Evolutionary conservation across 2,113 vertebrate genomes (phyloP), one percentile per base, ranked within the genome.

Genomic region (Genyomyrus donnyi): DNA sequence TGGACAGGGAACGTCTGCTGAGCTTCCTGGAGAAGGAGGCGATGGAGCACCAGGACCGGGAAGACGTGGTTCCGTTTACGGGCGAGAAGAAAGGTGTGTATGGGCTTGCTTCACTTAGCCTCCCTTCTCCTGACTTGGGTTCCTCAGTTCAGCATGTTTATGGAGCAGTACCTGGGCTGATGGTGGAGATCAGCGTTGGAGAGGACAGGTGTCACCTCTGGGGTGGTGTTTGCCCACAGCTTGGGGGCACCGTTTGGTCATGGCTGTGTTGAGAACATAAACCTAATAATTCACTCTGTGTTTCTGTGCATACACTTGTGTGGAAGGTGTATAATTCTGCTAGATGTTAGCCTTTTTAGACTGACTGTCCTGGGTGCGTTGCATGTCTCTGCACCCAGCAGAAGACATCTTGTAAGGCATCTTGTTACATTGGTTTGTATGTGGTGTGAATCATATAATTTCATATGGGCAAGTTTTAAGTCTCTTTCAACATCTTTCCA

Each of bases 21-120:
- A 96, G 95, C 4, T 99, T 98, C 94, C 93, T 99, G 95, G 98
- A 99, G 95, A 98, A 99, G 89, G 96, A 99, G 93, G 98, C 98
- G 0, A 93, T 99, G 91, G 98, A 99, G 42, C 95, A 98, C 93
- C 96, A 99, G 87, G 98, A 99, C 96, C 95, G 97, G 89, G 98
- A 99, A 3, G 98, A 99, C 92, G 80, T 95, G 0, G 95, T 99
- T 0, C 97, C 98, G 10, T 99, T 97, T 90, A 99, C 98, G 3
- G 97, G 98, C 31, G 98, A 99, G 93, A 99, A 93, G 94, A 99
- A 98, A 97, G 98, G 98, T 99, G 92, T 92, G 89, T 53, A 3
- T 85, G 17, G n/a, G 39, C 53, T 58, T 39, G 66, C 19, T 88
- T 90, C 9, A 86, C 1, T 39, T 10, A 13, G 11, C 24, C 46